Base-by-base conservation (phyloP, 2,797 vertebrate genomes). In the Enteromius treurensis region DNA sequence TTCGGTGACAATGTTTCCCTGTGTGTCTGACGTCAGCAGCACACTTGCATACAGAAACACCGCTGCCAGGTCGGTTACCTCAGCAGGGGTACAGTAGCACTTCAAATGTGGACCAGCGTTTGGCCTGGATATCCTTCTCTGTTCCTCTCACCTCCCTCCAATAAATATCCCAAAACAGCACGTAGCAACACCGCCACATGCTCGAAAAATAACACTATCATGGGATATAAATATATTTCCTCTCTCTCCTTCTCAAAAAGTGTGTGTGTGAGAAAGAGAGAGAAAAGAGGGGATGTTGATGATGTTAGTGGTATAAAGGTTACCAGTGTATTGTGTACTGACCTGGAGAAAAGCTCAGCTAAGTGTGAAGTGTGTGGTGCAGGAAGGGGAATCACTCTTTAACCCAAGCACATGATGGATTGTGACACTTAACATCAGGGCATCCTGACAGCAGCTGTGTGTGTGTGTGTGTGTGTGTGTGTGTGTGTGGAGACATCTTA, bases 361-460 rank as follows among this genome's bases (percentile, higher is more conserved):
- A 92, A 95, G 93, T 93, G 94, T 94, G 94, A 94, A 94, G 93
- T 94, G 91, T 89, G 91, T 93, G 89, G 91, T 92, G 91, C 92
- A 92, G 95, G 94, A 95, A 94, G 93, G 89, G 71, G 88, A 90
- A 92, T 91, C 95, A 93, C 94, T 96, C 96, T 92, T 90, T 96
- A 95, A 96, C 96, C 97, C 92, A 91, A 88, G 47, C 92, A 87
- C 91, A 95, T 95, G 92, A 98, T 98, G 97, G 97, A 97, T 97
- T 95, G 95, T 95, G 95, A 94, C 94, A 94, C 93, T 96, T 95
- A 97, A 97, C 97, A 98, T 98, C 97, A 96, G 95, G 92, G 91
- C 95, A 96, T 98, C 97, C 97, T 96, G 81, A 78, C 75, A 83
- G 65, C 53, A 77, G 73, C 65, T 81, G 74, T 26, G 23, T 40